A percentile compares a stretch with the other conserved stretches of the same genome.
phyloP scores from a whole-genome alignment of 2,888 invertebrate genomes.

The Heliconius ismenius region DNA sequence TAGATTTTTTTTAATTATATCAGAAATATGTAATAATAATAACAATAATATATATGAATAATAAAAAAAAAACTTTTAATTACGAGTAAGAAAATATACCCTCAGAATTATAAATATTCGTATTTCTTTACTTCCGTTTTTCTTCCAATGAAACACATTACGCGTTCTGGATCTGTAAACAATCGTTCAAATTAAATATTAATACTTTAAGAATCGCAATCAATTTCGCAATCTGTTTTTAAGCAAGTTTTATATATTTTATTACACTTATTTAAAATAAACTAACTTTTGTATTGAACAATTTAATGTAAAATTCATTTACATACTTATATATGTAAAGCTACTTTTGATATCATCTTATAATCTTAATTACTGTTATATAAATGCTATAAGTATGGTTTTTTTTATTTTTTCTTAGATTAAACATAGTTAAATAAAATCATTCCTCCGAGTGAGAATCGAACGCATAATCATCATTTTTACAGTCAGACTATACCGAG shows the following conservation, averaged over 20 bases:
- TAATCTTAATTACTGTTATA: too few species aligned
- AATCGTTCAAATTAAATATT: constrained; percentile 2
- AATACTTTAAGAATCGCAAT: constrained; percentile 6
- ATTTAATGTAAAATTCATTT: background rate
- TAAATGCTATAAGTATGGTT: too few species aligned
- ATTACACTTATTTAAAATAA: background rate
- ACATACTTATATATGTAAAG: too few species aligned
- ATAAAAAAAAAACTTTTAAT: too few species aligned
- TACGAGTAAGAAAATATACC: too few species aligned
- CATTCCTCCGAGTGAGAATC: background rate
- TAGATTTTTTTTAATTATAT: too few species aligned
- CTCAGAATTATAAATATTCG: background rate
- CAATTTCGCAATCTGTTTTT: background rate
- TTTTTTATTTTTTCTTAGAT: too few species aligned
- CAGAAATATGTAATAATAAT: too few species aligned
- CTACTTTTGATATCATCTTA: too few species aligned
- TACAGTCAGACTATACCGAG: background rate
- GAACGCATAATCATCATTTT: background rate
- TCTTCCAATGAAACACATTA: background rate
- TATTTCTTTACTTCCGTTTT: background rate
- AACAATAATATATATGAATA: too few species aligned
- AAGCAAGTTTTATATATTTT: background rate
- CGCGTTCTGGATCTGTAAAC: background rate
- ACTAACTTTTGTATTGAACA: background rate
- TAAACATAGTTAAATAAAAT: too few species aligned